A percentile compares a stretch with the other conserved stretches of the same genome.
Conservation (phyloP, 2,888 invertebrate genomes). For the Neocrepidodera transversa region DNA sequence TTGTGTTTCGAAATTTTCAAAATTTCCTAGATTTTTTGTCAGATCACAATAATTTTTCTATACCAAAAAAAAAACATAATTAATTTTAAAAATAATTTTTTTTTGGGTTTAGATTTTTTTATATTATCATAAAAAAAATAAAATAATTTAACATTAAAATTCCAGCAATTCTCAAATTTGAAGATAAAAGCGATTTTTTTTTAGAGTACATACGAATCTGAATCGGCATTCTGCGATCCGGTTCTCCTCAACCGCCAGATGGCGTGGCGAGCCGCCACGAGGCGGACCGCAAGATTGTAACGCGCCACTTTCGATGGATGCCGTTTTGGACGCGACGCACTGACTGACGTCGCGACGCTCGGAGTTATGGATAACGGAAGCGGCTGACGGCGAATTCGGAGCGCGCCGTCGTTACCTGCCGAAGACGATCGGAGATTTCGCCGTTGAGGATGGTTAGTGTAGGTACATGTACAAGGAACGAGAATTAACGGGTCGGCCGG, state of each 20-base stretch:
- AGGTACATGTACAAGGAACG: background rate
- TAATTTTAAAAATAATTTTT: too few relatives aligned
- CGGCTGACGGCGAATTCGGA: slow-evolving; percentile 9
- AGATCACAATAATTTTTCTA: too few relatives aligned
- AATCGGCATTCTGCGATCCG: slow-evolving; percentile 58
- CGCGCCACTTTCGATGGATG: slow-evolving; percentile 67
- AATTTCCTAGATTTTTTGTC: too few relatives aligned
- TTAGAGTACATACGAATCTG: slow-evolving; percentile 59
- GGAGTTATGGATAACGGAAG: background rate
- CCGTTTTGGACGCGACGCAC: slow-evolving; percentile 41
- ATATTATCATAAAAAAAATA: too few relatives aligned
- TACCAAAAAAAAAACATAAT: too few relatives aligned
- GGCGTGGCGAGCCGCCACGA: slow-evolving; percentile 76
- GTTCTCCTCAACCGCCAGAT: slow-evolving; percentile 70
- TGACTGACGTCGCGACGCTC: slow-evolving; percentile 27
- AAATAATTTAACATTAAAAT: background rate
- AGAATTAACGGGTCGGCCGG: background rate
- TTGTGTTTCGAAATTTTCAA: too few relatives aligned
- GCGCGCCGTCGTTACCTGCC: slow-evolving; percentile 13
- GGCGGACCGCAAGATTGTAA: slow-evolving; percentile 70
- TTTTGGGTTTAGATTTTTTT: too few relatives aligned
- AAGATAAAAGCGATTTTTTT: too few relatives aligned
- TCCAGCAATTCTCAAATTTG: background rate
- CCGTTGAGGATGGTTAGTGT: slow-evolving; percentile 11
- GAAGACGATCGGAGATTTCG: background rate